Conservation (phyloP, 2,797 vertebrate genomes). For the Benthosema pterotum region DNA sequence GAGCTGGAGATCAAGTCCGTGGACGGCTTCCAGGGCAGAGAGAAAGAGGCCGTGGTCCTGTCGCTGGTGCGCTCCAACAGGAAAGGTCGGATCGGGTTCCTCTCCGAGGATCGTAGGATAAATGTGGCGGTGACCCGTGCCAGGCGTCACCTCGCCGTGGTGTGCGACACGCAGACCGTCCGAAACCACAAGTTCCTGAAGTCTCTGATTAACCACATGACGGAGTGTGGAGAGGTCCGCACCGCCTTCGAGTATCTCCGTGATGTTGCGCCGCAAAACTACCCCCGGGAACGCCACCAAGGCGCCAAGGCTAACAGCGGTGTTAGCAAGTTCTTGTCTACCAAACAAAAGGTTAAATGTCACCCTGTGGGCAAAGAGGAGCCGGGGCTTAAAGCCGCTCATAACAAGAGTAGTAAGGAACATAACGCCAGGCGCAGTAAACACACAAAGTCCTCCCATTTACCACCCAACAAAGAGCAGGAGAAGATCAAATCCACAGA, state of each 20-base stretch:
- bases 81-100: constrained; percentile 95
- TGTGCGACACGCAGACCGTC: constrained; percentile 90
- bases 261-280: constrained; percentile 86
- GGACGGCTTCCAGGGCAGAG: constrained; percentile 96
- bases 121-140: constrained; percentile 96
- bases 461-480: constrained; percentile 47
- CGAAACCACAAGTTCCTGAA: constrained; percentile 84
- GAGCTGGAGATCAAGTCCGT: constrained; percentile 94
- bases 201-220: constrained; percentile 83
- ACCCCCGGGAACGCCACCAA: constrained; percentile 71
- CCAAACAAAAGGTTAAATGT: constrained; percentile 47
- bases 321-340: constrained; percentile 29
- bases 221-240: constrained; percentile 82
- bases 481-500: constrained; percentile 55
- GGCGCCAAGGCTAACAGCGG: constrained; percentile 40
- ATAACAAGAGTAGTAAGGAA: constrained; percentile 16
- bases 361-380: constrained; percentile 31
- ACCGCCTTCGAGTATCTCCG: constrained; percentile 93
- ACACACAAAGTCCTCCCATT: constrained; percentile 18
- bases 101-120: constrained; percentile 91
- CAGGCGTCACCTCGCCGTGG: constrained; percentile 86
- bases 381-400: constrained; percentile 13
- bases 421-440: constrained; percentile 24
- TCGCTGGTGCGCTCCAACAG: constrained; percentile 93
- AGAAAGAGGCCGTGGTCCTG: constrained; percentile 95